Percentiles rank a stretch among this genome's conserved stretches.
These are phyloP conservation scores for Enhydra lutris DNA, from an alignment of 2,113 vertebrate species.

Conservation along the genomic window DNA sequence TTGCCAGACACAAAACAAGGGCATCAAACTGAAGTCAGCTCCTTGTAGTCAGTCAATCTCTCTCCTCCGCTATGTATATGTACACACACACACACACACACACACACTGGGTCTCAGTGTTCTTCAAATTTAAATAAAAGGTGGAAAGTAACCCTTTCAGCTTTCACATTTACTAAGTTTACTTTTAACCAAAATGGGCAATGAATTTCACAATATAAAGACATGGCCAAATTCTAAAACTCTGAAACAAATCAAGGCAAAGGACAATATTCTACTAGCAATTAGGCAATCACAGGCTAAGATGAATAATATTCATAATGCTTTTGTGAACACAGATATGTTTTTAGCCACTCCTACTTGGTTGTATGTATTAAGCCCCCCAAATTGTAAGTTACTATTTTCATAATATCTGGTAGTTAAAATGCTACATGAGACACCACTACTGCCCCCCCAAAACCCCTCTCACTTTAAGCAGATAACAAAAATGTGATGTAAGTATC, in stretches of 20 bases:
- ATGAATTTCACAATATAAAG: not conserved
- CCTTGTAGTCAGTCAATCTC: not conserved
- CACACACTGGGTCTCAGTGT: not conserved
- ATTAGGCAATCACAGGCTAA: not conserved
- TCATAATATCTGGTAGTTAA: not conserved
- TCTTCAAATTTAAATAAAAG: not conserved
- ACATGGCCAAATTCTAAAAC: not conserved
- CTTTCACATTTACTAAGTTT: not conserved
- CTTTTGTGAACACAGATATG: not conserved
- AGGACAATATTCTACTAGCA: not conserved
- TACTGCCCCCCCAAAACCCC: not conserved
- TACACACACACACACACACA: not conserved
- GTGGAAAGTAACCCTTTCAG: not conserved
- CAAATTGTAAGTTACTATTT: not conserved
- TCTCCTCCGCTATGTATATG: not conserved
- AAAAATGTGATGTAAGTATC: not conserved
- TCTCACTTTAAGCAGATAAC: not conserved
- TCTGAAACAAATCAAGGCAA: not conserved
- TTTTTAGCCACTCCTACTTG: not conserved
- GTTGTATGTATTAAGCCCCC: not conserved
- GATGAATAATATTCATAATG: not conserved
- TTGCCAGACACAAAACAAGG: not conserved
- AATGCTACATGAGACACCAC: not conserved
- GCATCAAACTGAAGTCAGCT: not conserved
- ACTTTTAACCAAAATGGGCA: not conserved